These are phyloP conservation scores for Ochlodes sylvanus DNA, from an alignment of 2,888 invertebrate genomes.

Conservation along the genomic window DNA sequence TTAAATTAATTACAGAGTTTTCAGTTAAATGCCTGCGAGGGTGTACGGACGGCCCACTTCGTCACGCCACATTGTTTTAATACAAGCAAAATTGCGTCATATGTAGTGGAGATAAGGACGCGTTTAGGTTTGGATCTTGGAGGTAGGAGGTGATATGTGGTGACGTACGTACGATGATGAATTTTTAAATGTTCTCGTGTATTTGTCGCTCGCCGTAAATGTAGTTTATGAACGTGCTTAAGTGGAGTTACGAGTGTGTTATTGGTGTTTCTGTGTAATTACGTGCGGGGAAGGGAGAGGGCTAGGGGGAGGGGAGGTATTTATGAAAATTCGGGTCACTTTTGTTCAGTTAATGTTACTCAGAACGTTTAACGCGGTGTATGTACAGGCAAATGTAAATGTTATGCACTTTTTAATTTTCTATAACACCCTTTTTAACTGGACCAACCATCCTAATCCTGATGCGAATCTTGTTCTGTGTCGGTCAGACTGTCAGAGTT, in stretches of 20 bases:
- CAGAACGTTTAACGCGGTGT: no score
- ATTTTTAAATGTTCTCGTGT: slow-evolving; percentile 37
- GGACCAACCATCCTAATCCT: no score
- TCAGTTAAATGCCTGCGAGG: slow-evolving; percentile 35
- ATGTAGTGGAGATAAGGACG: background rate
- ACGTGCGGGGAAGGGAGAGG: background rate
- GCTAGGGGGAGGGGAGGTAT: background rate
- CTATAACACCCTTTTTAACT: no score
- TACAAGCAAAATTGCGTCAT: background rate
- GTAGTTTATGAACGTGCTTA: slow-evolving; percentile 29
- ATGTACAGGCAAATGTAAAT: no score
- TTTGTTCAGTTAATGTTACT: background rate
- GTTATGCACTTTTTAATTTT: no score
- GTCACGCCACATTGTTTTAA: slow-evolving; percentile 9
- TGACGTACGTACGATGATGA: slow-evolving; percentile 28
- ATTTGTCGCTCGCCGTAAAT: slow-evolving; percentile 36
- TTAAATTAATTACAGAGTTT: slow-evolving; percentile 39
- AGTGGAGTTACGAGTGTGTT: slow-evolving; percentile 22
- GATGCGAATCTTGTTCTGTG: no score
- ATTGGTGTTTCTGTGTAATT: slow-evolving; percentile 23
- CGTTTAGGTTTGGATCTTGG: background rate
- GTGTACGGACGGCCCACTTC: slow-evolving; percentile 14
- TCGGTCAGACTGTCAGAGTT: no score
- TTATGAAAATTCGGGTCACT: slow-evolving; percentile 20
- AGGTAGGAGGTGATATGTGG: slow-evolving; percentile 5